Base-by-base conservation (phyloP, 2,113 vertebrate species). In the Pithys albifrons region DNA sequence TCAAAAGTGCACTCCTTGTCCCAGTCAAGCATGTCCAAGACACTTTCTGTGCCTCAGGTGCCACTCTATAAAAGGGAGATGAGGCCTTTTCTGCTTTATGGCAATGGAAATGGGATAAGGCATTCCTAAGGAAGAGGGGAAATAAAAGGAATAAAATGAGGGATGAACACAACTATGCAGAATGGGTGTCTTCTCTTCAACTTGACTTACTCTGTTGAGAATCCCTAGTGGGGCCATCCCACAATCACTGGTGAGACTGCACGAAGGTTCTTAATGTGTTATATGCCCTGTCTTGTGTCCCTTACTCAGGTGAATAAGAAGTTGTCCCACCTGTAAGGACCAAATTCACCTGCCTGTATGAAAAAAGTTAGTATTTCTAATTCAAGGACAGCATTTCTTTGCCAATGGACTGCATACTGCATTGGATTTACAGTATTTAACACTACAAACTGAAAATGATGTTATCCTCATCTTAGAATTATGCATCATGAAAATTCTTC, bases 391-490 rank as follows among this genome's bases (percentile, higher is more conserved):
- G 67, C 27, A 57, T 95, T 95, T 95, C 43, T 91, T 96, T 94
- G 76, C 74, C 65, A 92, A 61, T 83, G 88, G 45, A 64, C 41
- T 88, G 33, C 33, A 24, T n/a, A 45, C 57, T 62, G 12, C 61
- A 66, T 62, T 81, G 88, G 52, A 41, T 29, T 76, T 81, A 46
- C 16, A 59, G 23, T 59, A 70, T 69, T 73, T 82, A 85, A 66
- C 29, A 55, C 15, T 27, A 18, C 25, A 78, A 65, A 61, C 13
- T 65, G n/a, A 65, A 90, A 73, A 51, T 37, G 2, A 73, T 77
- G 37, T 85, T 77, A 91, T 95, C 28, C 37, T 95, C 76, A 88
- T 64, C 83, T 96, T 92, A 95, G 85, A 96, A 96, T 95, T 94
- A 93, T 61, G 49, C 85, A 82, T 94, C 46, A 95, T 48, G 52